phyloP scores from a whole-genome alignment of 2,888 invertebrate species.

The Acanthosepion esculentum region DNA sequence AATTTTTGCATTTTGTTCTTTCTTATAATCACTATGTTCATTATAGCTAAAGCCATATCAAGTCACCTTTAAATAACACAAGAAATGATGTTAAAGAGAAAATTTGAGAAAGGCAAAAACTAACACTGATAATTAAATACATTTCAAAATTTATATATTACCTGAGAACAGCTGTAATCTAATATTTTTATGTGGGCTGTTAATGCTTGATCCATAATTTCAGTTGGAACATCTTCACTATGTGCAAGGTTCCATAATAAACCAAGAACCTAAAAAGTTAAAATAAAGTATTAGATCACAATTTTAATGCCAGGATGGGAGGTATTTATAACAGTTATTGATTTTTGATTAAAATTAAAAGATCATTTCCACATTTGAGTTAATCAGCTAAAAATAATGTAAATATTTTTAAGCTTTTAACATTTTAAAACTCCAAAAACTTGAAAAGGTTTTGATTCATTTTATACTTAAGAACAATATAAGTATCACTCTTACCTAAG shows the following conservation, averaged over 20 bases:
- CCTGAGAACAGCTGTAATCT: constrained; percentile 96
- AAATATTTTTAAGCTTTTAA: too few relatives aligned
- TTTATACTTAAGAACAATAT: too few relatives aligned
- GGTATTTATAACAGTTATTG: too few relatives aligned
- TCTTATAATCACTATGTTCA: neutral
- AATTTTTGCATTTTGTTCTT: neutral
- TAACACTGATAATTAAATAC: neutral
- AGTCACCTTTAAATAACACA: neutral
- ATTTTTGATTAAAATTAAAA: too few relatives aligned
- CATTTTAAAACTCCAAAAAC: too few relatives aligned
- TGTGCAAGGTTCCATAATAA: constrained; percentile 97
- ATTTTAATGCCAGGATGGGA: too few relatives aligned
- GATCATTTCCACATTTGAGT: too few relatives aligned
- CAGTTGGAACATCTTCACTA: constrained; percentile 95
- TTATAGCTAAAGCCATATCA: neutral
- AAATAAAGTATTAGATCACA: neutral
- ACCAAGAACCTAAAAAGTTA: constrained; percentile 82
- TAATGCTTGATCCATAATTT: constrained; percentile 97
- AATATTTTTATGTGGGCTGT: constrained; percentile 96
- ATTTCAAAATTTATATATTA: constrained; percentile 56
- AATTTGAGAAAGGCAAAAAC: neutral
- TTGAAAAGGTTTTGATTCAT: too few relatives aligned
- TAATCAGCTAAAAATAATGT: too few relatives aligned
- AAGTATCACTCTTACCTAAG: too few relatives aligned
- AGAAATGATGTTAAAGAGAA: neutral